These are phyloP conservation scores for Scleropages formosus DNA, from an alignment of 2,797 vertebrate species.

Conservation along the genomic window DNA sequence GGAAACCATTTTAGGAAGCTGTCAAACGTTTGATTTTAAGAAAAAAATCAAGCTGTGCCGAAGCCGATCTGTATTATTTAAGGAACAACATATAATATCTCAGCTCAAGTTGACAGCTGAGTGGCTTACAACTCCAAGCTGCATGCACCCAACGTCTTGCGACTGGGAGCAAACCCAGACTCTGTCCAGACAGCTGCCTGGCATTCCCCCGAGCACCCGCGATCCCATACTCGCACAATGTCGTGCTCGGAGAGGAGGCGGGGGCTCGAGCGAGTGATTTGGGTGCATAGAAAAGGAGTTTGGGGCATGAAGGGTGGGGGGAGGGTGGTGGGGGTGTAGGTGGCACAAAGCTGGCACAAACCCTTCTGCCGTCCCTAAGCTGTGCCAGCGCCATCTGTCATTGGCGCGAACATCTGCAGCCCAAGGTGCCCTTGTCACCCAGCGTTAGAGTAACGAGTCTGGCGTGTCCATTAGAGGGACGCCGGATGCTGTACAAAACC, in stretches of 20 bases:
- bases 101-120: conserved; percentile 18
- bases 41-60: conserved; percentile 1
- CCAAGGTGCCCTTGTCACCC: conserved; percentile 96
- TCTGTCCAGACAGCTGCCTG: conserved; percentile 33
- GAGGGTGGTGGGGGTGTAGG: conserved; percentile 76
- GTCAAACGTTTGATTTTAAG: conserved; percentile 15
- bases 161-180: conserved; percentile 25
- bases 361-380: conserved; percentile 71
- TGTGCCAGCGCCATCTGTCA: conserved; percentile 92
- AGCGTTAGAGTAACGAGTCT: conserved; percentile 91
- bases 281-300: conserved; percentile 20
- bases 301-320: conserved; percentile 18
- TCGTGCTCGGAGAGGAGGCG: not conserved
- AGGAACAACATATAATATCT: conserved; percentile 18
- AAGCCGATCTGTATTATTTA: conserved; percentile 23
- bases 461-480: conserved; percentile 81
- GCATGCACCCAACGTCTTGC: not conserved
- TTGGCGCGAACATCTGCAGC: conserved; percentile 89
- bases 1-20: not conserved
- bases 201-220: conserved; percentile 23
- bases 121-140: conserved; percentile 18
- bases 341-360: conserved; percentile 80
- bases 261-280: not conserved
- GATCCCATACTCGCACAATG: conserved; percentile 34
- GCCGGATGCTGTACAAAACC: not conserved